phyloP scores from a whole-genome alignment of 1,140 invertebrate genomes.

The Bilobella aurantiaca region DNA sequence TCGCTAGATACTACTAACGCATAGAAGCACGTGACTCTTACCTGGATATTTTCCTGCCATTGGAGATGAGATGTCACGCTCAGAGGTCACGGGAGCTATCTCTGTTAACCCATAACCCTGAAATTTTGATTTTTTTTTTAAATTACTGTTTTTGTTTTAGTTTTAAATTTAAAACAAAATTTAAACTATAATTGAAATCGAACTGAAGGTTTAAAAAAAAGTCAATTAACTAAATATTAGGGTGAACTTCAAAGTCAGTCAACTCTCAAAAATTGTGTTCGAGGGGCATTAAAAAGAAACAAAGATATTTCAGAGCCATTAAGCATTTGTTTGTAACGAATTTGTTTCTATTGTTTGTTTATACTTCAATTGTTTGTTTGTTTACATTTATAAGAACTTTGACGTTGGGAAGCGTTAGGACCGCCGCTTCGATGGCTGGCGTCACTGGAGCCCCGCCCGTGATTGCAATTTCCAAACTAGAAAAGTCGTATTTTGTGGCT shows the following conservation, averaged over 20 bases:
- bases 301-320: neutral
- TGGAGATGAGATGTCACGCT: neutral
- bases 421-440: conserved; percentile 16
- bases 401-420: conserved; percentile 16
- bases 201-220: too few species aligned
- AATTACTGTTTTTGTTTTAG: too few species aligned
- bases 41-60: neutral
- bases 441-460: conserved; percentile 27
- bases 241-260: too few species aligned
- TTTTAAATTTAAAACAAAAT: too few species aligned
- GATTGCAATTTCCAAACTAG: conserved; percentile 18
- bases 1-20: neutral
- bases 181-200: too few species aligned
- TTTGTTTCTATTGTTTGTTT: too few species aligned
- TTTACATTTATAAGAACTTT: conserved; percentile 25
- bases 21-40: neutral
- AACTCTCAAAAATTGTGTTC: too few species aligned
- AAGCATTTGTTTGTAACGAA: neutral
- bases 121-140: too few species aligned
- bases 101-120: conserved; percentile 1
- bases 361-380: too few species aligned
- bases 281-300: too few species aligned
- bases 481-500: conserved; percentile 23
- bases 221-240: too few species aligned
- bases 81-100: neutral